Evolutionary conservation across 2,797 vertebrate species (phyloP).

Genomic region (Astyanax mexicanus): DNA sequence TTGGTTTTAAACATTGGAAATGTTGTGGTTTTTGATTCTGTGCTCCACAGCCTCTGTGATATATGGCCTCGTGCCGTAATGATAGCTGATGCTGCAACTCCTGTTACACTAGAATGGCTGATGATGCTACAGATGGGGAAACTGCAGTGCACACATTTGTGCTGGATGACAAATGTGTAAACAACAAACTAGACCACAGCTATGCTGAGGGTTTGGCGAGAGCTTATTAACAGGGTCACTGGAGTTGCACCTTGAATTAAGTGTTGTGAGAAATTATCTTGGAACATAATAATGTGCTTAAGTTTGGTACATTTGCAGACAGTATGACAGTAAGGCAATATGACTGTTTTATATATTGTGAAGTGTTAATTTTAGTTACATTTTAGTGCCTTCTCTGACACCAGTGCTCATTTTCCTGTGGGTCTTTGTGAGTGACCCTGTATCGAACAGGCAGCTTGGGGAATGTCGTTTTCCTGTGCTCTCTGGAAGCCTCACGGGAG

Average conservation of each 20-base stretch:
- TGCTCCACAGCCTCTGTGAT: conserved; percentile 3
- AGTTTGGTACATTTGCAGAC: too few species aligned
- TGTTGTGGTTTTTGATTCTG: conserved; percentile 13
- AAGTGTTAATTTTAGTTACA: not conserved
- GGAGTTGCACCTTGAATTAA: not conserved
- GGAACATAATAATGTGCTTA: not conserved
- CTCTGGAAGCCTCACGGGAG: not conserved
- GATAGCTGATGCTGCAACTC: conserved; percentile 43
- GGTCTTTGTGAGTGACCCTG: not conserved
- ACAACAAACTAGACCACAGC: not conserved
- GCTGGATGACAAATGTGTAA: conserved; percentile 1
- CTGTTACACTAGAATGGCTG: conserved; percentile 5
- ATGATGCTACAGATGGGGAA: conserved; percentile 5
- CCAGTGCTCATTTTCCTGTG: not conserved
- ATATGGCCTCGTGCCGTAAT: not conserved
- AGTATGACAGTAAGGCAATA: too few species aligned
- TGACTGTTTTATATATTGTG: not conserved
- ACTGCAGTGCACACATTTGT: conserved; percentile 5
- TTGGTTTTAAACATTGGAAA: conserved; percentile 3
- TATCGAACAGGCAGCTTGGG: conserved; percentile 6
- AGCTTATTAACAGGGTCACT: not conserved
- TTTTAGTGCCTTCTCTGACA: not conserved
- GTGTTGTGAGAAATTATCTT: not conserved
- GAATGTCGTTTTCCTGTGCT: conserved; percentile 4
- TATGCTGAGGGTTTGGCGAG: not conserved